phyloP scores from a whole-genome alignment of 1,140 invertebrate species.

The Megalonaias nervosa region DNA sequence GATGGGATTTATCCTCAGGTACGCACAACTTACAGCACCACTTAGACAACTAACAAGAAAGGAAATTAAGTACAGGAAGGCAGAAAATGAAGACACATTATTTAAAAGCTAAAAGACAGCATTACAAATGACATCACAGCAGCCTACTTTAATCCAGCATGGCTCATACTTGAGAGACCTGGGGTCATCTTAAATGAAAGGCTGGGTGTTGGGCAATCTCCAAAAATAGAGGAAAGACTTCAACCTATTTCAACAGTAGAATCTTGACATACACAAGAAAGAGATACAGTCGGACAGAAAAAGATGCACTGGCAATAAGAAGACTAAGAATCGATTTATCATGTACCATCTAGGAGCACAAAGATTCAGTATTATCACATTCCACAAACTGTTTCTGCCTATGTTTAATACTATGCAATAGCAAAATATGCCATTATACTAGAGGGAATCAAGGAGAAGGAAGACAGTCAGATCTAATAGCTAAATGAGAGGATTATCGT shows the following conservation, averaged over 20 bases:
- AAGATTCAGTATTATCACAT: constrained; percentile 41
- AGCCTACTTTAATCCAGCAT: constrained; percentile 34
- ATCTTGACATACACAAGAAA: constrained; percentile 64
- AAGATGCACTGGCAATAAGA: constrained; percentile 57
- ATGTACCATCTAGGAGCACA: constrained; percentile 42
- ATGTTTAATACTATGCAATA: constrained; percentile 28
- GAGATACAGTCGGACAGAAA: constrained; percentile 70
- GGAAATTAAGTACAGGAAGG: constrained; percentile 41
- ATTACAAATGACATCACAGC: constrained; percentile 31
- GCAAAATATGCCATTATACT: too few species aligned
- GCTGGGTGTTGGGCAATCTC: constrained; percentile 67
- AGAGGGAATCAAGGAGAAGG: too few species aligned
- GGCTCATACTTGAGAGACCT: constrained; percentile 60
- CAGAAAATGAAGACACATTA: constrained; percentile 31
- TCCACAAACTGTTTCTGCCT: constrained; percentile 32
- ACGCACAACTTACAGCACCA: constrained; percentile 40
- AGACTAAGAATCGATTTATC: constrained; percentile 36
- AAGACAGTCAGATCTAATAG: constrained; percentile 11
- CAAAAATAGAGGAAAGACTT: constrained; percentile 31
- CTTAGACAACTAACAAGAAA: constrained; percentile 47
- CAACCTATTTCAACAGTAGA: constrained; percentile 67
- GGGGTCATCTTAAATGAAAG: constrained; percentile 71
- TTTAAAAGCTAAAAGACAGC: constrained; percentile 48
- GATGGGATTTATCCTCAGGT: constrained; percentile 52
- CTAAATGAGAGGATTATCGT: constrained; percentile 1